A percentile compares a stretch with the other conserved stretches of the same genome.
Conservation (phyloP, 37 sponge, comb jelly and placozoan genomes). For the Oopsacas minuta region DNA sequence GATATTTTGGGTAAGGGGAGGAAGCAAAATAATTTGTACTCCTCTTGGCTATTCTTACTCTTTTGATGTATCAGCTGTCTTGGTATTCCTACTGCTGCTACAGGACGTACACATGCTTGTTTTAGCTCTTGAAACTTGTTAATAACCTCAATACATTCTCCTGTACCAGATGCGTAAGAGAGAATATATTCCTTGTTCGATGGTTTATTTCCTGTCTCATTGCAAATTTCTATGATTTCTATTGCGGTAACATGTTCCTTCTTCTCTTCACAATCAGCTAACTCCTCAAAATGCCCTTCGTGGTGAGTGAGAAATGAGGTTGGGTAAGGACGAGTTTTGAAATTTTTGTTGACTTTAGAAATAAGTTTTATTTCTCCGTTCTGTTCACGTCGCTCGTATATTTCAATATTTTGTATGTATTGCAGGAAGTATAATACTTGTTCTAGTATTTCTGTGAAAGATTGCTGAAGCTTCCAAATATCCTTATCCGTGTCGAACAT, state of each 20-base stretch:
- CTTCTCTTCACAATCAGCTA: not conserved
- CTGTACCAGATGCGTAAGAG: not conserved
- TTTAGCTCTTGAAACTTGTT: not conserved
- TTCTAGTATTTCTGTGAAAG: not conserved
- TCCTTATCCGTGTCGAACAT: not conserved
- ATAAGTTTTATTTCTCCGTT: not conserved
- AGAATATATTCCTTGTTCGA: not conserved
- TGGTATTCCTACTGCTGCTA: not conserved
- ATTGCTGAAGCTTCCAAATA: not conserved
- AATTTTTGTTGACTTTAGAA: not conserved
- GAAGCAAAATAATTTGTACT: not conserved
- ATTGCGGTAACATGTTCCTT: not conserved
- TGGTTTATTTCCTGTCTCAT: not conserved
- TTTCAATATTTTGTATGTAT: constrained; percentile 27
- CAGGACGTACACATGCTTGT: not conserved
- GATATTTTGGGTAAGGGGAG: not conserved
- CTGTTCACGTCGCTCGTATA: constrained; percentile 21
- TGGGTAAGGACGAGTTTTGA: not conserved
- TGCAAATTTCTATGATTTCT: not conserved
- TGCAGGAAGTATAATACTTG: constrained; percentile 40
- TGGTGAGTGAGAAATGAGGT: not conserved
- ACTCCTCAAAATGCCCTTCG: not conserved
- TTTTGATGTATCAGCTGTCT: not conserved
- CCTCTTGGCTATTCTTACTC: not conserved
- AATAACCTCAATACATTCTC: not conserved